A percentile compares a stretch with the other conserved stretches of the same genome.
These are phyloP conservation scores for Spicauda simplicius DNA, from an alignment of 2,888 invertebrate species.

Conservation along the genomic window DNA sequence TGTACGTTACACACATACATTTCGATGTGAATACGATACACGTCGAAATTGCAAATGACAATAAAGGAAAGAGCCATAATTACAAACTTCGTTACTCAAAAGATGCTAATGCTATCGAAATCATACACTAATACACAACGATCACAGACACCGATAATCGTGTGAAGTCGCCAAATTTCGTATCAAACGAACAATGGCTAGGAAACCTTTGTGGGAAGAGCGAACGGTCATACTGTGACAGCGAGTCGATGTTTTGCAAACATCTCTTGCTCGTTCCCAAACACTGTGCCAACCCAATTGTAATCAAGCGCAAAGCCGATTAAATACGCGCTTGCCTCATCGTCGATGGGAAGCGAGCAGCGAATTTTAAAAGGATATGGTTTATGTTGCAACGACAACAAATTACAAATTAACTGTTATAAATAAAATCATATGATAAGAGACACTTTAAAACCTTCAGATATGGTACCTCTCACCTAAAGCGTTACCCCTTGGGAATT, in stretches of 20 bases:
- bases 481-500: too few species aligned
- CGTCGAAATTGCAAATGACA: too few species aligned
- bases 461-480: too few species aligned
- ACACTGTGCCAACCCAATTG: conserved; percentile 38
- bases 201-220: conserved; percentile 25
- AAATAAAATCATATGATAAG: too few species aligned
- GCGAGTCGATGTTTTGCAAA: conserved; percentile 39
- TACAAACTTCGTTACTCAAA: too few species aligned
- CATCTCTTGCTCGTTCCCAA: conserved; percentile 38
- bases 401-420: too few species aligned
- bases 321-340: not conserved
- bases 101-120: too few species aligned
- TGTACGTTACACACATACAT: too few species aligned
- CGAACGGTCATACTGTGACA: conserved; percentile 13
- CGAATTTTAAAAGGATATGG: not conserved
- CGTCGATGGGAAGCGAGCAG: not conserved
- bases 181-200: conserved; percentile 12
- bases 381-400: too few species aligned
- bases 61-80: too few species aligned
- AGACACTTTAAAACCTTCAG: too few species aligned
- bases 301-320: conserved; percentile 46
- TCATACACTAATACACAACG: not conserved
- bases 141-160: conserved; percentile 9
- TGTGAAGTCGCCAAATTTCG: conserved; percentile 23
- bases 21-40: too few species aligned